Evolutionary conservation across 2,888 invertebrate species (phyloP).

Genomic region (Himalopsyche japonica): DNA sequence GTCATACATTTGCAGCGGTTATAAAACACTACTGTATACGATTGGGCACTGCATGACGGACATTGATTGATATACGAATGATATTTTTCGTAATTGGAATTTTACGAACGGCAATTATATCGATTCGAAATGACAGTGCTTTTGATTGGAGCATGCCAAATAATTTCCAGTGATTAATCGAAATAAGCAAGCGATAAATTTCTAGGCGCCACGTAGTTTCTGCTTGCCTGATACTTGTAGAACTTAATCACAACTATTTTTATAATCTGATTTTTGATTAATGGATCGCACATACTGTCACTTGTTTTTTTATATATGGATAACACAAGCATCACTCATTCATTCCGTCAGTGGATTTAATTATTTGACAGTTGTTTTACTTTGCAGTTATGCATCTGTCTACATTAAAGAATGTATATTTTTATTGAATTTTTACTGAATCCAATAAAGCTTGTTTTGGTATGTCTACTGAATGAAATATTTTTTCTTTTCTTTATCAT

Average conservation of each 20-base stretch:
- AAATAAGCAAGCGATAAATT: slow-evolving; percentile 1
- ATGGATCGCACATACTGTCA: background rate
- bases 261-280: background rate
- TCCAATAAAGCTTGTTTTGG: too few relatives aligned
- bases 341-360: too few relatives aligned
- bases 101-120: slow-evolving; percentile 17
- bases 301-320: too few relatives aligned
- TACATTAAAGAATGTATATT: too few relatives aligned
- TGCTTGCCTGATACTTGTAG: background rate
- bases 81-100: slow-evolving; percentile 18
- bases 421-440: too few relatives aligned
- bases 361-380: too few relatives aligned
- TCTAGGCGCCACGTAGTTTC: slow-evolving; percentile 1
- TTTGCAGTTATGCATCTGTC: too few relatives aligned
- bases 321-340: too few relatives aligned
- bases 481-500: too few relatives aligned
- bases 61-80: slow-evolving; percentile 41
- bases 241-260: background rate
- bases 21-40: slow-evolving; percentile 11
- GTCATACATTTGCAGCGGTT: background rate
- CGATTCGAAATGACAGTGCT: background rate
- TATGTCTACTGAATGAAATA: too few relatives aligned
- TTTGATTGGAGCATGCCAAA: background rate
- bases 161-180: slow-evolving; percentile 15
- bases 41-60: slow-evolving; percentile 41